These are phyloP conservation scores for Ciconia stormi DNA, from an alignment of 2,113 vertebrate species.

Conservation along the genomic window DNA sequence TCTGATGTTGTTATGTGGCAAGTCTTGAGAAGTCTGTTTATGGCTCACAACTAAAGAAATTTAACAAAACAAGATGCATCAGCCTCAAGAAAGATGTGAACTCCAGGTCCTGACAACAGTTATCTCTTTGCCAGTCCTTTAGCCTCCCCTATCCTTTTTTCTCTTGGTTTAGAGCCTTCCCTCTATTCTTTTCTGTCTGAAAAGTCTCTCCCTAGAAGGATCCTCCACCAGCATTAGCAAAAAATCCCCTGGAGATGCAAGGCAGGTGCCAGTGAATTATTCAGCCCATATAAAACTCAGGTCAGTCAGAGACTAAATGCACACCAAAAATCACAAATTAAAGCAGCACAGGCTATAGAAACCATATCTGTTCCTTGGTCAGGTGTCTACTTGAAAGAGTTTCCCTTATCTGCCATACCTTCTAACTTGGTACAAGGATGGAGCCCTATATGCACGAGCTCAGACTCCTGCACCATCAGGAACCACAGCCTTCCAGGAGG, in stretches of 20 bases:
- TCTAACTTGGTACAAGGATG: neutral
- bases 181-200: neutral
- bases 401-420: neutral
- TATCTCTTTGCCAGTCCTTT: neutral
- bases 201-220: neutral
- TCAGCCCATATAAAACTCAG: neutral
- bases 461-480: neutral
- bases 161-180: neutral
- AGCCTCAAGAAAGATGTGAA: neutral
- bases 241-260: neutral
- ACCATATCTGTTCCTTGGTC: rapidly evolving
- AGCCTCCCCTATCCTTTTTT: rapidly evolving
- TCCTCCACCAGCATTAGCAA: neutral
- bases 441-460: neutral
- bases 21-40: neutral
- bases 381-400: neutral
- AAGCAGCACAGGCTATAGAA: neutral
- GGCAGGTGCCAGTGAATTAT: neutral
- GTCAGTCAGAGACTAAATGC: neutral
- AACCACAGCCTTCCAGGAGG: neutral
- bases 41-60: neutral
- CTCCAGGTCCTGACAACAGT: neutral
- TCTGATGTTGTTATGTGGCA: neutral
- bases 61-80: neutral
- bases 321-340: neutral